Evolutionary conservation across 2,797 vertebrate genomes (phyloP), one percentile per base, ranked within the genome.

Genomic region (Pangasius sanitwongsei): DNA sequence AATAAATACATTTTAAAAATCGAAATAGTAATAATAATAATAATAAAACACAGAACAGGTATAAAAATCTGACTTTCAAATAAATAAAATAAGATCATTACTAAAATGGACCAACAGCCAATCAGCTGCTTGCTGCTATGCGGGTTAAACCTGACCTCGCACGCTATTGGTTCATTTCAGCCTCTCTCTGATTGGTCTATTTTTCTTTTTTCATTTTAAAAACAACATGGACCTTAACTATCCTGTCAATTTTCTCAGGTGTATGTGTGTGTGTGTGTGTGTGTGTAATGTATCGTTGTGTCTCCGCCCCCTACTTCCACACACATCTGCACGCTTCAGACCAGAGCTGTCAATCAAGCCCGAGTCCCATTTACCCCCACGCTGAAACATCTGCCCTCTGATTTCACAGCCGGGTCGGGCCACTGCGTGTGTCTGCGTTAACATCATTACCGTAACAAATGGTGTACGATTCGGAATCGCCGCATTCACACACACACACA

Each of bases 371-470:
- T 87, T 67, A 80, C 86, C 80, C 82, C 84, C 86, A 85, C 55
- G 59, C 81, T 69, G 85, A 85, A 90, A 89, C 91, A 91, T 89
- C 90, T 91, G 90, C 84, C 88, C 90, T 78, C 7, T 87, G 86
- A 82, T 86, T 88, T 87, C 82, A 50, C 83, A 89, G 88, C 20
- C 67, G 69, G 88, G 61, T 75, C 77, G 78, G 78, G 44, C 83
- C 89, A 89, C 82, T 86, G 82, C 87, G 86, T 84, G 80, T 44
- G 83, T 86, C 89, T 89, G 90, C 89, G 89, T 93, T 92, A 92
- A 90, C 91, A 91, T 92, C 90, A 87, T 92, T 92, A 92, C 86
- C 25, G 89, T 91, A 90, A 92, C 87, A 90, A 92, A 93, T 90
- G 90, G 81, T 88, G 89, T 87, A 83, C 61, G 87, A 83, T 72